Percentiles rank a stretch among this genome's conserved stretches.
Evolutionary conservation across 2,797 vertebrate genomes (phyloP).

Genomic region (Sebastes diploproa): DNA sequence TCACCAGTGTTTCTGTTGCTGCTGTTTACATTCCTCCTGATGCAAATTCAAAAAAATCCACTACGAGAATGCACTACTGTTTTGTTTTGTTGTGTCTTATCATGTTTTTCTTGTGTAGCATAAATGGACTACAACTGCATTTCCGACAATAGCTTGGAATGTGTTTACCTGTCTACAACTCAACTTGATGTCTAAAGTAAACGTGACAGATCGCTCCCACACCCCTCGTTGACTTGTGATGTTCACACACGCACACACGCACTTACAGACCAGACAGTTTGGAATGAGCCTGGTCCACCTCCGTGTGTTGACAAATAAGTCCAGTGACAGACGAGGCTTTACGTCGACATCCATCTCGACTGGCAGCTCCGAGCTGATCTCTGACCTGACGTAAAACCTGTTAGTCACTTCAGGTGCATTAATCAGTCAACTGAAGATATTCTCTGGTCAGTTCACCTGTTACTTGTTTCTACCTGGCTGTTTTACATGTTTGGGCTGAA

Average conservation of each 20-base stretch:
- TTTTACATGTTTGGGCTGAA: neutral
- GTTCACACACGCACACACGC: neutral
- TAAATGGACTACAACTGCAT: neutral
- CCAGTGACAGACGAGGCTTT: constrained; percentile 64
- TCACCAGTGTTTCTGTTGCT: neutral
- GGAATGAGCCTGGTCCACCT: constrained; percentile 51
- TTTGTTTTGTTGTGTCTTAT: too few species aligned
- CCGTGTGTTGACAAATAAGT: constrained; percentile 46
- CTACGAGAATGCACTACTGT: neutral
- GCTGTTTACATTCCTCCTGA: neutral
- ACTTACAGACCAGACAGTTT: constrained; percentile 36
- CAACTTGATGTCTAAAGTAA: constrained; percentile 43
- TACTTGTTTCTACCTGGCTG: neutral
- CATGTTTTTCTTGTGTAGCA: neutral
- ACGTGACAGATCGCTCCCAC: constrained; percentile 28
- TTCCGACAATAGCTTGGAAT: constrained; percentile 38
- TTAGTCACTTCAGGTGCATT: constrained; percentile 27
- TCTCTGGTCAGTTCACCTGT: neutral
- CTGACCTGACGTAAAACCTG: constrained; percentile 42
- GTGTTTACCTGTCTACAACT: constrained; percentile 56
- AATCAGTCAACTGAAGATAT: neutral
- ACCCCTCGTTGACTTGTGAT: neutral
- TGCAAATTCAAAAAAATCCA: too few species aligned
- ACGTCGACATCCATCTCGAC: constrained; percentile 33
- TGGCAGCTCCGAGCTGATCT: constrained; percentile 45